Conservation (phyloP, 1,140 invertebrate genomes). For the Atta texana region DNA sequence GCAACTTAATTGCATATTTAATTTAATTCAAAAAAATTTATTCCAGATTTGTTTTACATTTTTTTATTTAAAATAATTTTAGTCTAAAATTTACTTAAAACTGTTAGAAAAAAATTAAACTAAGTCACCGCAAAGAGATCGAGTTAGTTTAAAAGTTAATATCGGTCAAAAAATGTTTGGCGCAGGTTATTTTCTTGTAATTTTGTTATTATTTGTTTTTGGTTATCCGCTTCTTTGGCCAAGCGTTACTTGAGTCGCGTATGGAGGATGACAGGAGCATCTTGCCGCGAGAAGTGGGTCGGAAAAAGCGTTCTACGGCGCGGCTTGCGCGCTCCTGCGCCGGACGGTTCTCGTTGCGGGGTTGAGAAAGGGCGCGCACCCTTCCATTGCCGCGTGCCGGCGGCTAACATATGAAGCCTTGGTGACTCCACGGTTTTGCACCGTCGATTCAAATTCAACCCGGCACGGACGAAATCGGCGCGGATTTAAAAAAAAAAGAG, state of each 20-base stretch:
- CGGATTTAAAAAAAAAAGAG: conserved; percentile 77
- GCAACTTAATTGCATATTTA: neutral
- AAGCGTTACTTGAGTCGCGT: conserved; percentile 7
- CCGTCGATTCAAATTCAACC: conserved; percentile 84
- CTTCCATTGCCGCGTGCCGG: conserved; percentile 75
- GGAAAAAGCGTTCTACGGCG: conserved; percentile 67
- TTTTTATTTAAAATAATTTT: neutral
- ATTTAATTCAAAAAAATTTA: neutral
- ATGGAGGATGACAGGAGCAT: conserved; percentile 56
- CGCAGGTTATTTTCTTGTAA: neutral
- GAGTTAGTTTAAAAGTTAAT: conserved; percentile 9
- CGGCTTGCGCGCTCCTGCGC: conserved; percentile 60
- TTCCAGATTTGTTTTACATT: neutral
- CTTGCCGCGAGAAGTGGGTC: conserved; percentile 66
- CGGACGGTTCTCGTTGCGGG: conserved; percentile 58
- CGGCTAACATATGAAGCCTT: conserved; percentile 85
- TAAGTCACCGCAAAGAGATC: neutral
- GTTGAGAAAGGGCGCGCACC: conserved; percentile 63
- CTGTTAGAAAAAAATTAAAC: neutral
- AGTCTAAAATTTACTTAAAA: neutral
- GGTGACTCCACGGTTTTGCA: conserved; percentile 84
- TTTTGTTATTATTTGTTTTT: conserved; percentile 47
- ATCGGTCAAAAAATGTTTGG: neutral
- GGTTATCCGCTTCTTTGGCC: neutral
- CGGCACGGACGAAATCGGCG: conserved; percentile 75